Base-by-base conservation (phyloP, 2,113 vertebrate genomes). In the Pelecanus crispus region DNA sequence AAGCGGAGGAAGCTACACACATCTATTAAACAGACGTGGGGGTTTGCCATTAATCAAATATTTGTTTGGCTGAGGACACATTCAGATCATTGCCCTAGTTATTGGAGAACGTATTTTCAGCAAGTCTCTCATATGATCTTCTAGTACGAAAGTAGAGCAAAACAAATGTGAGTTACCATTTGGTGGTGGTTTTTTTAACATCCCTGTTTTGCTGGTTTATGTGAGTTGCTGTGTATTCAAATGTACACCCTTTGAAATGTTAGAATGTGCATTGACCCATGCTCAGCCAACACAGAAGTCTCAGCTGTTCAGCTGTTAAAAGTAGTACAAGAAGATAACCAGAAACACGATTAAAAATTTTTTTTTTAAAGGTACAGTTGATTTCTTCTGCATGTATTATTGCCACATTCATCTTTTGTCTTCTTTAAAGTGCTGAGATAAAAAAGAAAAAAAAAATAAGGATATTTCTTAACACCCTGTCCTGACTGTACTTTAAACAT, bases 401-500 rank as follows among this genome's bases (percentile, higher is more conserved):
- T 78, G 72, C 50, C 25, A n/a, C n/a, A 44, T 38, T 68, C 80
- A 79, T 77, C 29, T 88, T 58, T 13, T 9, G 17, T 53, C 4
- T 45, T 49, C n/a, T 63, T 67, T 34, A 4, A 88, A 71, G 36
- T 47, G 32, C 38, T 67, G 59, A 65, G 47, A 67, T 85, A 4
- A 44, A 73, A 65, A 82, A 40, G 4, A 50, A 58, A 65, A 61
- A 59, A n/a, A n/a, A 81, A 52, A 25, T 7, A 7, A 15, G 1
- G 2, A 8, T 50, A 49, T 91, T 79, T 66, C 34, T 74, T 42
- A 71, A 63, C 34, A 42, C 56, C 34, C 36, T 82, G n/a, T 45
- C 59, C 86, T 97, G 62, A 98, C 38, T 32, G 0, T 42, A 55
- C 20, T 96, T 68, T 95, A 86, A 96, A 93, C 95, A 44, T 94